Percentiles rank a stretch among this genome's conserved stretches.
Conservation (phyloP, 2,888 invertebrate species). For the Dusona sp. region DNA sequence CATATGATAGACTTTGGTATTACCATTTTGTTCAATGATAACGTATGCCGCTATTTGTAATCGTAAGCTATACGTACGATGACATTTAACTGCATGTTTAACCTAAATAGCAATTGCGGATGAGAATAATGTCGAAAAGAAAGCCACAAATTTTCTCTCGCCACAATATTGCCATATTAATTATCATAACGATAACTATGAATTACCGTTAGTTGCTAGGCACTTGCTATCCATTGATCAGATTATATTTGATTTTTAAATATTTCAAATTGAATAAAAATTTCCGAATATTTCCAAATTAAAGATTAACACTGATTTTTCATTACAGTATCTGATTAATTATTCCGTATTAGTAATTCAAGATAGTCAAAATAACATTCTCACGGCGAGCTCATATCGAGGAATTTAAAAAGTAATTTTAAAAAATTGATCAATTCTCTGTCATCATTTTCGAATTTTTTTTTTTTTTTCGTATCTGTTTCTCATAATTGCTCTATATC, state of each 20-base stretch:
- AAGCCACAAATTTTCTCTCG: neutral
- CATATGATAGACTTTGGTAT: neutral
- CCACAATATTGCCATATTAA: neutral
- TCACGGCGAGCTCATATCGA: too few species aligned
- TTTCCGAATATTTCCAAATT: neutral
- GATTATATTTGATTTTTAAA: neutral
- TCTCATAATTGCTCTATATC: neutral
- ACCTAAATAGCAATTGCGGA: neutral
- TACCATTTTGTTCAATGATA: neutral
- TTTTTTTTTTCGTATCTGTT: neutral
- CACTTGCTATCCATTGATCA: neutral
- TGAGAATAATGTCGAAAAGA: neutral
- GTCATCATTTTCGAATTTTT: neutral
- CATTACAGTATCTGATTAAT: neutral
- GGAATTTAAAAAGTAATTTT: too few species aligned
- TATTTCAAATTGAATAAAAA: neutral
- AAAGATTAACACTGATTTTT: neutral
- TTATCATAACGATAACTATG: neutral
- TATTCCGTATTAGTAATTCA: too few species aligned
- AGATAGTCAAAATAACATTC: neutral
- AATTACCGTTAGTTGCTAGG: neutral
- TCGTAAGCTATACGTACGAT: neutral
- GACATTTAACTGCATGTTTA: neutral
- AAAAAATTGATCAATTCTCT: too few species aligned
- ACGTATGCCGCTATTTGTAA: slow-evolving; percentile 1